Conservation (phyloP, 1,140 invertebrate species). For the Saccostrea echinata region DNA sequence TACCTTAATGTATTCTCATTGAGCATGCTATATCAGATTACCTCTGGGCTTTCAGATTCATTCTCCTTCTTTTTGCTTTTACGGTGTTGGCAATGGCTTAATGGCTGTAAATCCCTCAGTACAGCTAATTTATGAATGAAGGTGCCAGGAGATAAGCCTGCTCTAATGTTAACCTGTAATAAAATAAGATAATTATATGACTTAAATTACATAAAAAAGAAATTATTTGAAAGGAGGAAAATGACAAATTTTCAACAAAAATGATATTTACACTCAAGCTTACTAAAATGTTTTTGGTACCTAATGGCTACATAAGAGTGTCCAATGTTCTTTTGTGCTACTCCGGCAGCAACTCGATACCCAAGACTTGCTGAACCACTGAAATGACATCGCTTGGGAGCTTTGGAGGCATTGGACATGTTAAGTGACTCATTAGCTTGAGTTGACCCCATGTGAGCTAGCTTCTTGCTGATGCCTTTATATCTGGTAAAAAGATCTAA, state of each 20-base stretch:
- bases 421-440: slow-evolving; percentile 35
- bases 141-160: too few species aligned
- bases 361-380: too few species aligned
- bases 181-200: too few species aligned
- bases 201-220: too few species aligned
- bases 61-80: too few species aligned
- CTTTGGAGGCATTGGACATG: slow-evolving; percentile 14
- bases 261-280: neutral
- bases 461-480: neutral
- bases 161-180: neutral
- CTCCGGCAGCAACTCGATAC: too few species aligned
- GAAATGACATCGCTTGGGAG: too few species aligned
- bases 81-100: neutral
- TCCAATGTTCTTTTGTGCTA: slow-evolving; percentile 38
- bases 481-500: neutral
- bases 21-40: too few species aligned
- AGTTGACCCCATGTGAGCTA: too few species aligned
- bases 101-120: neutral
- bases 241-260: neutral
- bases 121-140: neutral
- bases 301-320: slow-evolving; percentile 14
- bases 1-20: neutral
- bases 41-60: too few species aligned
- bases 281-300: neutral
- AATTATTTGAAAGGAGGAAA: neutral